Base-by-base conservation (phyloP, 2,113 vertebrate genomes). In the Oreochromis spilurus region DNA sequence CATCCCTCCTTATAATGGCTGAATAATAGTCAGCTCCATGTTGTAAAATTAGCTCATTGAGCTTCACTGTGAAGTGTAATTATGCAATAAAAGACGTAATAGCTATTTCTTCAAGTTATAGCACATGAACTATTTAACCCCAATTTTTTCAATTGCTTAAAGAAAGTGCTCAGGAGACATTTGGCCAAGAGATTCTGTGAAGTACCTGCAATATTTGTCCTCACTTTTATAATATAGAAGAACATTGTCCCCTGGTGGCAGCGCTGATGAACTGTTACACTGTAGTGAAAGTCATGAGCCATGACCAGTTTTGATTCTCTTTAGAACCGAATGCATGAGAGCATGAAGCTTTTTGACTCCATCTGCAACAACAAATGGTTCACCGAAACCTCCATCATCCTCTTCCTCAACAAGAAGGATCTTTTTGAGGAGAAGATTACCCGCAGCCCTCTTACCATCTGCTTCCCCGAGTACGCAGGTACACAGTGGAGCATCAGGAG, bases 321-420 rank as follows among this genome's bases (percentile, higher is more conserved):
- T 57, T 17, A 99, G 99, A 99, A 99, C 89, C 99, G 99, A 24
- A 99, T 99, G 99, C 99, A 99, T 0, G 99, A 99, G 95, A 99
- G 99, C 96, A 99, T 99, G 99, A 99, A 99, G 96, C 96, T 99
- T 52, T 99, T 99, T 0, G 99, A 99, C 96, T 99, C 98, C 90
- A 99, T 99, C 96, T 99, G 99, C 93, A 99, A 99, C 97, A 99
- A 99, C 96, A 99, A 99, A 94, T 99, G 99, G 98, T 99, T 99
- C 97, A 99, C 98, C 0, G 99, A 99, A 96, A 99, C 98, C 0
- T 99, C 99, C 94, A 99, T 99, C 96, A 99, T 99, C 95, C 98
- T 99, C 86, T 99, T 99, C 96, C 99, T 99, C 94, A 99, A 99
- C 96, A 99, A 99, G 97, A 99, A 99, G 95, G 99, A 99, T 91